Conservation (phyloP, 2,888 invertebrate species). For the Stenolophus ochropezus region DNA sequence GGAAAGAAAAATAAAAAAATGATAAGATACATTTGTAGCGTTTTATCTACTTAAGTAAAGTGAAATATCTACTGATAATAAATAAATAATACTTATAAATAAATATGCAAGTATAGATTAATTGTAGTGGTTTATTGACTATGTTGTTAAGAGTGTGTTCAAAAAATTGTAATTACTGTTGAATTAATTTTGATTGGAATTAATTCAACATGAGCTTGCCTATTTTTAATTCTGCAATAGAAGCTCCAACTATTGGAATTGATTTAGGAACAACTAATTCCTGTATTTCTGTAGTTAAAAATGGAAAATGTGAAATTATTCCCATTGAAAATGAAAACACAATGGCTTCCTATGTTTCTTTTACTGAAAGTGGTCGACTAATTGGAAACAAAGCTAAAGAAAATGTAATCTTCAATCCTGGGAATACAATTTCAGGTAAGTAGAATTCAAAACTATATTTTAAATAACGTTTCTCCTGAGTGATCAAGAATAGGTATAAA, state of each 20-base stretch:
- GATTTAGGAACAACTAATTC: constrained; percentile 63
- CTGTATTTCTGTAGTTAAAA: constrained; percentile 61
- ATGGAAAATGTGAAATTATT: constrained; percentile 59
- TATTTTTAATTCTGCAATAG: too few species aligned
- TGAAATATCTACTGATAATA: background rate
- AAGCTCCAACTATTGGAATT: constrained; percentile 61
- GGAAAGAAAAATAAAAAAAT: too few species aligned
- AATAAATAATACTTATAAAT: background rate
- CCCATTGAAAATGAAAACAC: constrained; percentile 58
- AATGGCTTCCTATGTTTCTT: constrained; percentile 62
- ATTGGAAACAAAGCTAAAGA: constrained; percentile 60
- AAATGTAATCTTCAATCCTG: constrained; percentile 47
- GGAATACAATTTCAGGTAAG: constrained; percentile 62
- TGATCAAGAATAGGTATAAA: too few species aligned
- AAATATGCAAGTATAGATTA: background rate
- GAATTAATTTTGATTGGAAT: background rate
- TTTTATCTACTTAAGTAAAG: background rate
- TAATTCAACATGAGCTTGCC: background rate
- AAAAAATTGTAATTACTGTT: too few species aligned
- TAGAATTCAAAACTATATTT: background rate
- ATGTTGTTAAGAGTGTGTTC: too few species aligned
- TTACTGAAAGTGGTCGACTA: constrained; percentile 48
- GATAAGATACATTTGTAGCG: too few species aligned
- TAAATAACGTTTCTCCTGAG: too few species aligned
- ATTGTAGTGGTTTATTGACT: too few species aligned